A percentile compares a stretch with the other conserved stretches of the same genome.
These are phyloP conservation scores for Sebastes hopkinsi DNA, from an alignment of 2,797 vertebrate genomes.

Conservation along the genomic window DNA sequence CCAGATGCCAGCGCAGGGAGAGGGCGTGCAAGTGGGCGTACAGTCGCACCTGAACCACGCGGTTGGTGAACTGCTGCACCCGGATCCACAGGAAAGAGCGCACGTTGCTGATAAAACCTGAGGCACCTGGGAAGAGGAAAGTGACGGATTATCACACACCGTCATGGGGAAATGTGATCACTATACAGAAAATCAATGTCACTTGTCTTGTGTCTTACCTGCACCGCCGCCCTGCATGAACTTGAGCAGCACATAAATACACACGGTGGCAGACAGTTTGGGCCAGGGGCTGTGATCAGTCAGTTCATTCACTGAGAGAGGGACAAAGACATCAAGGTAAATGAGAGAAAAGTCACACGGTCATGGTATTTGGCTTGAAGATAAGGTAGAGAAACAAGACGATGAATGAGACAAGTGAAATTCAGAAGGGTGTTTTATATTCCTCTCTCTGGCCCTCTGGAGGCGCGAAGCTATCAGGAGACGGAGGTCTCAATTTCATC, in stretches of 20 bases:
- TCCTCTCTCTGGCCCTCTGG: background rate
- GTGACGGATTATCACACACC: background rate
- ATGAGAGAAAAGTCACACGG: background rate
- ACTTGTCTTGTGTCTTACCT: slow-evolving; percentile 75
- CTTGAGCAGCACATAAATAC: slow-evolving; percentile 89
- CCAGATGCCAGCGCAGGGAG: slow-evolving; percentile 94
- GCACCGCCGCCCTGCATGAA: slow-evolving; percentile 95
- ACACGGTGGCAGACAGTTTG: slow-evolving; percentile 86
- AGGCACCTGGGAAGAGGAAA: slow-evolving; percentile 77
- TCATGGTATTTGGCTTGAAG: background rate
- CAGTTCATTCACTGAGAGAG: slow-evolving; percentile 87
- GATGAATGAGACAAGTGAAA: background rate
- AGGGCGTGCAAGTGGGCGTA: slow-evolving; percentile 91
- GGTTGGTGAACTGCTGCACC: slow-evolving; percentile 95
- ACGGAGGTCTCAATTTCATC: background rate
- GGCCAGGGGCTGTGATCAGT: slow-evolving; percentile 84
- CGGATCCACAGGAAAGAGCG: slow-evolving; percentile 95
- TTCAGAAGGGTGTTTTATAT: background rate
- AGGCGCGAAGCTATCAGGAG: background rate
- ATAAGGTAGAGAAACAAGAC: background rate
- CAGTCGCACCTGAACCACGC: slow-evolving; percentile 89
- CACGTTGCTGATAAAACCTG: slow-evolving; percentile 92
- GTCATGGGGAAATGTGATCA: background rate
- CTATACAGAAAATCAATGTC: background rate
- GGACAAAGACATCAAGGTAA: background rate